Percentiles rank a stretch among this genome's conserved stretches.
phyloP scores from a whole-genome alignment of 2,113 vertebrate genomes.

The Salminus brasiliensis region DNA sequence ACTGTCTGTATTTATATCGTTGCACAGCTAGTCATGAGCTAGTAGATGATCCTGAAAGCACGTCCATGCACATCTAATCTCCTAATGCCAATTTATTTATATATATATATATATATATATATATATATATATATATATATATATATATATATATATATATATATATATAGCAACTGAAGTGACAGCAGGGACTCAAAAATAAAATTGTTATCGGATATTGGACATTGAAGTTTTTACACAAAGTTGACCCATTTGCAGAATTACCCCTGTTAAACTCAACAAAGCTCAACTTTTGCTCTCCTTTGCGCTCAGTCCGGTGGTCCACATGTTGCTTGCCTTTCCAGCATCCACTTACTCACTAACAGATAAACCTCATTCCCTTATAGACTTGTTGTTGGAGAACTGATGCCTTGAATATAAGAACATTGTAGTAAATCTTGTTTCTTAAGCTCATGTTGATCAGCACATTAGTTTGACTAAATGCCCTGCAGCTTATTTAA shows the following conservation, averaged over 20 bases:
- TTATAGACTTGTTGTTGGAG: neutral
- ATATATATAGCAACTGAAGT: too few species aligned
- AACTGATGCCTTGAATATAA: too few species aligned
- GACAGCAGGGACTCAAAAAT: too few species aligned
- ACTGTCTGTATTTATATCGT: slow-evolving; percentile 9
- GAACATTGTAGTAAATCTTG: neutral
- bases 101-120: slow-evolving; percentile 11
- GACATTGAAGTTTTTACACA: too few species aligned
- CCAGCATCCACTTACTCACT: neutral
- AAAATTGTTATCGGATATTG: too few species aligned
- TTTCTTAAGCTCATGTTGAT: neutral
- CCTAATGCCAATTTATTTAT: slow-evolving; percentile 25
- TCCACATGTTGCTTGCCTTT: neutral
- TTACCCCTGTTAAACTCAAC: too few species aligned
- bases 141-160: too few species aligned
- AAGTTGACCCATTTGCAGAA: too few species aligned
- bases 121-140: too few species aligned
- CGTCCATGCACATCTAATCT: slow-evolving; percentile 30
- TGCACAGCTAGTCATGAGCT: slow-evolving; percentile 26
- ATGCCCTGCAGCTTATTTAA: slow-evolving; percentile 67
- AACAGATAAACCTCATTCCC: neutral
- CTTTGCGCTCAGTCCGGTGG: neutral
- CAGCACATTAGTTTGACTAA: slow-evolving; percentile 41
- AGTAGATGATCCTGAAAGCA: slow-evolving; percentile 36
- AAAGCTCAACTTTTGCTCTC: neutral